Evolutionary conservation across 2,888 invertebrate genomes (phyloP).

Genomic region (Icerya purchasi): DNA sequence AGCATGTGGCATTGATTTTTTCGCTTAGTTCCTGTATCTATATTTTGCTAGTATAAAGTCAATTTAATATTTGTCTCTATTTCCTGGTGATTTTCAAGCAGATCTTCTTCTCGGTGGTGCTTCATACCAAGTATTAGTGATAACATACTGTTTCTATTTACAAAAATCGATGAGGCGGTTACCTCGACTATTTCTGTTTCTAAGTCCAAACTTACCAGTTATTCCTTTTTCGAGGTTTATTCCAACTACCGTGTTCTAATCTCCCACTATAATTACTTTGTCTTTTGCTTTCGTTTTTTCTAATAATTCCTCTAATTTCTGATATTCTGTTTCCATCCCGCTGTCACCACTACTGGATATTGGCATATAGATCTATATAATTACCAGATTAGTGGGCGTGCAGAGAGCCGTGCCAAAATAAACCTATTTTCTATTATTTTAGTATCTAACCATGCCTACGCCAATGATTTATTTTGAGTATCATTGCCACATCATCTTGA

Average conservation of each 20-base stretch:
- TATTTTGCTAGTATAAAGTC: constrained; percentile 11
- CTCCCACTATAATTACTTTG: constrained; percentile 5
- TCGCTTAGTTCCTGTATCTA: background rate
- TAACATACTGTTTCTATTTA: background rate
- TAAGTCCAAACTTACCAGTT: constrained; percentile 10
- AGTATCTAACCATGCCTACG: background rate
- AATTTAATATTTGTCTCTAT: constrained; percentile 11
- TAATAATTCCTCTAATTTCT: constrained; percentile 1
- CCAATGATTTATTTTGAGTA: background rate
- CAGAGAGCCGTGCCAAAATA: background rate
- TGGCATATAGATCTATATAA: background rate
- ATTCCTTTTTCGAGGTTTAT: constrained; percentile 1
- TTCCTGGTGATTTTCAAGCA: constrained; percentile 6
- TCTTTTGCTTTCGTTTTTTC: constrained; percentile 4
- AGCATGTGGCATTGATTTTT: constrained; percentile 7
- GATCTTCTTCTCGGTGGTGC: constrained; percentile 1
- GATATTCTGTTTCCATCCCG: background rate
- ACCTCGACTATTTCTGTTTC: constrained; percentile 10
- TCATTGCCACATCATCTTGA: background rate
- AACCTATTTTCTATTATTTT: background rate
- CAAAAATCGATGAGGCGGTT: constrained; percentile 4
- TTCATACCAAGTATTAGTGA: constrained; percentile 1
- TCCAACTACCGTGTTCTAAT: constrained; percentile 12
- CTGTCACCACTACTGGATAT: background rate
- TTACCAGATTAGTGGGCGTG: background rate